Evolutionary conservation across 2,797 vertebrate genomes (phyloP), one percentile per base, ranked within the genome.

Genomic region (Lutjanus campechanus): DNA sequence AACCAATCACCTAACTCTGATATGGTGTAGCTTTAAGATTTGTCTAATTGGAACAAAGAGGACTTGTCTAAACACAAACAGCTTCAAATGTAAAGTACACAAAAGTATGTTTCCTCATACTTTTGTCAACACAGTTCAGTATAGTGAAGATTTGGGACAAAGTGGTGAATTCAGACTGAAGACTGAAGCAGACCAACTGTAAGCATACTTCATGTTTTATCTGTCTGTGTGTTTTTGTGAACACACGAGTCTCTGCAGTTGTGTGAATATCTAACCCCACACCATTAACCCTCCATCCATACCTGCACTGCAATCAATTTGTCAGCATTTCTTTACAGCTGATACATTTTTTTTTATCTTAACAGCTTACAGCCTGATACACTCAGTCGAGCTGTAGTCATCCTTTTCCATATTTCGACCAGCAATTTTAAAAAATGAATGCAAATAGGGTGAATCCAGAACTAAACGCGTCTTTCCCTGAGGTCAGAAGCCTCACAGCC

Each of bases 301-400:
- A 29, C 4, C 22, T 68, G 62, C 49, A 20, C 79, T 66, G 10
- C 64, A 63, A 59, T 68, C 66, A 76, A 0, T 76, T 29, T 53
- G 29, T 89, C 90, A 87, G 88, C 92, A 84, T 92, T 90, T 86
- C 81, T 85, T 78, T 85, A 83, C 81, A 77, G 77, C 87, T 69
- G 67, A 82, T 87, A 64, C 69, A 68, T 85, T 95, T 83, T 90
- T 73, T 25, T 19, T 70, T 84, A 88, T 89, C 82, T 93, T 90
- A 87, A 8, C 50, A 92, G 87, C 93, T 94, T 90, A 85, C 10
- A 49, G 22, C 40, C 76, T 84, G 89, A 82, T 82, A 84, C 73
- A 65, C 84, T 92, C 79, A 72, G 81, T 86, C n/a, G 4, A 17
- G 25, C 61, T 17, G 2, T 16, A 4, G 53, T 54, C 15, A 0